Conservation (phyloP, 2,888 invertebrate species). For the Pediacus dermestoides region DNA sequence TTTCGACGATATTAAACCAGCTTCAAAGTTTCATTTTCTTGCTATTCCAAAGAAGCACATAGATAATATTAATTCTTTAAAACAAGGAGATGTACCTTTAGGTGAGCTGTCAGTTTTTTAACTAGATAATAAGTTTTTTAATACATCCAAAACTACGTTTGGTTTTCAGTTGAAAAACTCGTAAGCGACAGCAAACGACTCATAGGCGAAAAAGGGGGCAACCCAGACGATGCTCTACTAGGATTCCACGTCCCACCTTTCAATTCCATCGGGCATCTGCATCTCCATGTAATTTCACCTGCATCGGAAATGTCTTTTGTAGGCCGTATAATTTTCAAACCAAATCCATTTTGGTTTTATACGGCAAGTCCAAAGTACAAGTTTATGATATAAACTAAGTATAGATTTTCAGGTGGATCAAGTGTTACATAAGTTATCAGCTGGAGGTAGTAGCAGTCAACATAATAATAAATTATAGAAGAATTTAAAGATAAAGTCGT, state of each 20-base stretch:
- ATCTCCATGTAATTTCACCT: slow-evolving; percentile 83
- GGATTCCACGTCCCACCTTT: slow-evolving; percentile 95
- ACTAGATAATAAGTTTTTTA: not conserved
- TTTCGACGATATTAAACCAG: slow-evolving; percentile 82
- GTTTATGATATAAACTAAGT: too few relatives aligned
- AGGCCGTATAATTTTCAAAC: slow-evolving; percentile 63
- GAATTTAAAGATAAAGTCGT: too few relatives aligned
- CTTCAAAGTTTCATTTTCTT: slow-evolving; percentile 73
- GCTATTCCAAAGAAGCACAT: slow-evolving; percentile 77
- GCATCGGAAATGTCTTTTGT: slow-evolving; percentile 68
- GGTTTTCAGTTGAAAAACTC: slow-evolving; percentile 63
- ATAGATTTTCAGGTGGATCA: too few relatives aligned
- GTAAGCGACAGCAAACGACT: slow-evolving; percentile 55
- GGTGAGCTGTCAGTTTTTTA: slow-evolving; percentile 55
- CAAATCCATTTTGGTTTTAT: slow-evolving; percentile 79
- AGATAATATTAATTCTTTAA: slow-evolving; percentile 67
- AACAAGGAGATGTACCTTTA: slow-evolving; percentile 61
- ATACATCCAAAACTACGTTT: slow-evolving; percentile 4
- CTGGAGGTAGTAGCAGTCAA: too few relatives aligned
- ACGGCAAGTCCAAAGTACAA: too few relatives aligned
- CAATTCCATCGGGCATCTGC: slow-evolving; percentile 75
- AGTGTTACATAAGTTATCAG: too few relatives aligned
- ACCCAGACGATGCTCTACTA: slow-evolving; percentile 50
- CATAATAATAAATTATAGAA: too few relatives aligned
- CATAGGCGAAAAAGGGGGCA: slow-evolving; percentile 51